Conservation (phyloP, 2,888 invertebrate species). For the Pseudolycoriella hygida region DNA sequence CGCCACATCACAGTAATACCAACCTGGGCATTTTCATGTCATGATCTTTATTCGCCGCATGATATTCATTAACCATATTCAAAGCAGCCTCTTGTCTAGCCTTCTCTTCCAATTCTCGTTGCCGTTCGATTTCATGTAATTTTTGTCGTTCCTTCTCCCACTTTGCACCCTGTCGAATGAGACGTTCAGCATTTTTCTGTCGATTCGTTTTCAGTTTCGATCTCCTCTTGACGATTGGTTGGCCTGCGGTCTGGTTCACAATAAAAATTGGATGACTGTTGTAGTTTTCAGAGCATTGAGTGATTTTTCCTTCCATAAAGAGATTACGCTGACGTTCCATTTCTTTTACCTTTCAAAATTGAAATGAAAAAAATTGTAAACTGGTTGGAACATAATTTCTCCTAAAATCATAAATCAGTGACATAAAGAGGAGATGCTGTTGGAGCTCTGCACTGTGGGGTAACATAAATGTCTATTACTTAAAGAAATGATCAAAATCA, state of each 20-base stretch:
- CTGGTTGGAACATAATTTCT: too few species aligned
- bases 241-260: slow-evolving; percentile 32
- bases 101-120: slow-evolving; percentile 17
- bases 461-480: too few species aligned
- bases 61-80: slow-evolving; percentile 20
- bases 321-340: slow-evolving; percentile 41
- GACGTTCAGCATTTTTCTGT: slow-evolving; percentile 25
- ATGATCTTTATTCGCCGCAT: slow-evolving; percentile 20
- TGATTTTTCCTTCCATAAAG: slow-evolving; percentile 38
- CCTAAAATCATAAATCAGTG: too few species aligned
- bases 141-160: slow-evolving; percentile 26
- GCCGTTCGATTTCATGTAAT: slow-evolving; percentile 21
- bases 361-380: neutral
- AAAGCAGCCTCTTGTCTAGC: slow-evolving; percentile 17
- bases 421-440: too few species aligned
- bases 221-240: slow-evolving; percentile 31
- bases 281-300: slow-evolving; percentile 38
- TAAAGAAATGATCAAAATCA: too few species aligned
- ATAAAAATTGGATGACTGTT: slow-evolving; percentile 43
- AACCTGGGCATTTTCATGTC: slow-evolving; percentile 26
- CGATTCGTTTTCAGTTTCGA: slow-evolving; percentile 30
- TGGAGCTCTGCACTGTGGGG: too few species aligned
- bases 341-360: slow-evolving; percentile 31
- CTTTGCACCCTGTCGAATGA: slow-evolving; percentile 24
- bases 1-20: too few species aligned